phyloP scores from a whole-genome alignment of 2,113 vertebrate genomes.

The Hyperoodon ampullatus region DNA sequence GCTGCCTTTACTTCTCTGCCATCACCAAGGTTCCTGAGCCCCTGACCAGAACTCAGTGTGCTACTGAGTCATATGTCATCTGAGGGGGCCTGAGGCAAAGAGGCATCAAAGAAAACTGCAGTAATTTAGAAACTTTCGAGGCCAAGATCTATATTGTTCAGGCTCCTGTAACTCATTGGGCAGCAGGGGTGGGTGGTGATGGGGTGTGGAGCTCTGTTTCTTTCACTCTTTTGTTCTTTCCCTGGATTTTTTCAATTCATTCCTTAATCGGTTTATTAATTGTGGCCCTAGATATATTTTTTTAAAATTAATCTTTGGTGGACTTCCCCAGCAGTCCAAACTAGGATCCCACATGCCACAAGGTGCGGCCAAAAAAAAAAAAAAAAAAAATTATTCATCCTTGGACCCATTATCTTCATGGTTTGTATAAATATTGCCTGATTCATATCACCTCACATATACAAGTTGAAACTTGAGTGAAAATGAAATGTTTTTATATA shows the following conservation, averaged over 20 bases:
- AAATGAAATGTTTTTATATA: not conserved
- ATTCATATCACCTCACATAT: not conserved
- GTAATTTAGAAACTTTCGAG: not conserved
- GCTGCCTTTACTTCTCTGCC: not conserved
- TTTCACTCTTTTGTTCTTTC: not conserved
- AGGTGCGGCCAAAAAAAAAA: too few species aligned
- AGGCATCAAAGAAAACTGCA: not conserved
- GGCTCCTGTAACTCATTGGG: not conserved
- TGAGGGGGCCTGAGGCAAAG: not conserved
- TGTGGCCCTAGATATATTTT: not conserved
- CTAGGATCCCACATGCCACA: too few species aligned
- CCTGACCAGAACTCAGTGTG: not conserved
- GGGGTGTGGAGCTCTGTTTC: not conserved
- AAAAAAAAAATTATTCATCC: not conserved
- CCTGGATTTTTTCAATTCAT: not conserved
- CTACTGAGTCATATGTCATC: not conserved
- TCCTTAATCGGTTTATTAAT: not conserved
- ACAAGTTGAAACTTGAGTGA: conserved; percentile 20
- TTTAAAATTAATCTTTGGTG: not conserved
- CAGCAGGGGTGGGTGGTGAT: not conserved
- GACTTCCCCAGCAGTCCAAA: too few species aligned
- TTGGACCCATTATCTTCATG: not conserved
- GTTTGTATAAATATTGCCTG: not conserved
- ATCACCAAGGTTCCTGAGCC: not conserved
- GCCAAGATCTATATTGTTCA: not conserved